Evolutionary conservation across 2,888 invertebrate species (phyloP).

Genomic region (Chydorus sphaericus): DNA sequence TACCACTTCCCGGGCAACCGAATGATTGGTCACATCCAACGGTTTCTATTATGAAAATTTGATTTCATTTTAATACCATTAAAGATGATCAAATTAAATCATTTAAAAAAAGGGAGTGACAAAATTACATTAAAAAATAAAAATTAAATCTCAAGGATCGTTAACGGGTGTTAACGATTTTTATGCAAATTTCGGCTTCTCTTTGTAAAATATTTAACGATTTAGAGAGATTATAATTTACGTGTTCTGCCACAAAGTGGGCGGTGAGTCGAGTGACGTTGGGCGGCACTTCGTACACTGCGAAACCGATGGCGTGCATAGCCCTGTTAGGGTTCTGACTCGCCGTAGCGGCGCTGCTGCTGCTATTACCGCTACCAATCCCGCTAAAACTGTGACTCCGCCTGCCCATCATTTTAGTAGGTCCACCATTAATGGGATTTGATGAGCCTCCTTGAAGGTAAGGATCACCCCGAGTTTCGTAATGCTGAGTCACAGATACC

Average conservation of each 20-base stretch:
- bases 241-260: slow-evolving; percentile 44
- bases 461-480: slow-evolving; percentile 31
- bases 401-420: no score
- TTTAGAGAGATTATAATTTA: slow-evolving; percentile 24
- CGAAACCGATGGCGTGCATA: slow-evolving; percentile 49
- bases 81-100: background rate
- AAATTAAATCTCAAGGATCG: no score
- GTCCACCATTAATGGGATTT: no score
- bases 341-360: slow-evolving; percentile 4
- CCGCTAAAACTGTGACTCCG: no score
- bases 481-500: slow-evolving; percentile 52
- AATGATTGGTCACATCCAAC: slow-evolving; percentile 50
- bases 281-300: slow-evolving; percentile 51
- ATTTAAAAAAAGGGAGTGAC: background rate
- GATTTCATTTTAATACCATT: no score
- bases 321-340: slow-evolving; percentile 28
- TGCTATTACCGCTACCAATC: background rate
- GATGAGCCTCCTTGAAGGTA: background rate
- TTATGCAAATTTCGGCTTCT: no score
- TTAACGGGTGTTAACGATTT: no score
- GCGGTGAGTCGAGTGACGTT: slow-evolving; percentile 43
- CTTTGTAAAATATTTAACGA: background rate
- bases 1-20: slow-evolving; percentile 48
- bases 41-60: slow-evolving; percentile 35
- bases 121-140: background rate